A percentile compares a stretch with the other conserved stretches of the same genome.
Conservation (phyloP, 2,888 invertebrate species). For the Spicauda simplicius region DNA sequence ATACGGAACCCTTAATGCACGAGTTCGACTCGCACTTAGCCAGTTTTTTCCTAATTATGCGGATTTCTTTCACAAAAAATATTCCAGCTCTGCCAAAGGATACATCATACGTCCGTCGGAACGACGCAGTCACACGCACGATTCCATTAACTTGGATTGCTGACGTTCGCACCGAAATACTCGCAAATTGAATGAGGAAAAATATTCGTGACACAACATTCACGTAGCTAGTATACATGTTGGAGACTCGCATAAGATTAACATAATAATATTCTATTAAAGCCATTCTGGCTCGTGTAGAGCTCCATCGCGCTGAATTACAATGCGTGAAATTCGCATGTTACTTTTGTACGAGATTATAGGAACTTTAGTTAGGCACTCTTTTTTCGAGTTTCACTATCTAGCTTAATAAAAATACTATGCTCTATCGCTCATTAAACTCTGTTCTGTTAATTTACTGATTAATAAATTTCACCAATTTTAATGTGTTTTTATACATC, state of each 20-base stretch:
- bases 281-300: constrained; percentile 9
- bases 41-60: not conserved
- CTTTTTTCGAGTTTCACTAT: too few species aligned
- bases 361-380: not conserved
- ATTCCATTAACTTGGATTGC: constrained; percentile 54
- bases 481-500: too few species aligned
- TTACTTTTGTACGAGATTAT: not conserved
- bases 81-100: constrained; percentile 17
- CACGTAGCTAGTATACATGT: constrained; percentile 35
- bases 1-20: too few species aligned
- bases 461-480: too few species aligned
- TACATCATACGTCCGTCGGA: constrained; percentile 16
- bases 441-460: not conserved
- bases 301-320: constrained; percentile 15
- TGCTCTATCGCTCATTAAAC: too few species aligned
- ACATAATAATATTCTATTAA: constrained; percentile 32
- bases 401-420: too few species aligned
- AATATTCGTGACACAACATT: constrained; percentile 43
- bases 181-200: constrained; percentile 48
- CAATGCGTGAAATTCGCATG: constrained; percentile 12
- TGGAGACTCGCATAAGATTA: constrained; percentile 25
- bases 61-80: constrained; percentile 30
- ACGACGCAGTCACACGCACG: constrained; percentile 43
- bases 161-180: constrained; percentile 49
- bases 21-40: too few species aligned